Evolutionary conservation across 1,140 invertebrate genomes (phyloP).

Genomic region (Trachelipus rathkii): DNA sequence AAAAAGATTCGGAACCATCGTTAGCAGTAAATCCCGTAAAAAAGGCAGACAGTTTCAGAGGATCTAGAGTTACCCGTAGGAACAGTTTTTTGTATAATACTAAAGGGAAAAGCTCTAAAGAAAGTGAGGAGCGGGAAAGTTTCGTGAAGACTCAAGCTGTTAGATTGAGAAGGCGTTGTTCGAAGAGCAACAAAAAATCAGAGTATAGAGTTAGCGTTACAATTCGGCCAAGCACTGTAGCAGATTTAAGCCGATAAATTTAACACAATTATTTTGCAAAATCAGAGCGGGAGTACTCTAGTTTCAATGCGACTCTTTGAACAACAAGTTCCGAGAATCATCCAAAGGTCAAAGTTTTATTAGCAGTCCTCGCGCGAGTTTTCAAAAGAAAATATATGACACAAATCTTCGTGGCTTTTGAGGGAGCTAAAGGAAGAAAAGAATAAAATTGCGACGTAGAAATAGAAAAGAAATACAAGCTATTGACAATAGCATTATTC

Average conservation of each 20-base stretch:
- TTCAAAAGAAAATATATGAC: constrained; percentile 34
- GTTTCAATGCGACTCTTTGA: constrained; percentile 26
- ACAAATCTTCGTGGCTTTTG: constrained; percentile 17
- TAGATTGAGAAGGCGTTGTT: constrained; percentile 37
- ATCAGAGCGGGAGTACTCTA: constrained; percentile 31
- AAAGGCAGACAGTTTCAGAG: constrained; percentile 40
- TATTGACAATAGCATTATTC: background rate
- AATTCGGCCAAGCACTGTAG: constrained; percentile 40
- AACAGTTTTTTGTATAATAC: background rate
- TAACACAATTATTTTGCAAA: constrained; percentile 43
- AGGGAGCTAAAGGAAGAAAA: background rate
- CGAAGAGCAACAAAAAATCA: constrained; percentile 36
- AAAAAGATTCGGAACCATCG: constrained; percentile 35
- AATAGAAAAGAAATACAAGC: background rate
- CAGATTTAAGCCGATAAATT: constrained; percentile 40
- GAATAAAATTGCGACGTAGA: background rate
- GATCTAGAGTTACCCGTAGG: constrained; percentile 28
- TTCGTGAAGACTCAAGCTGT: constrained; percentile 38
- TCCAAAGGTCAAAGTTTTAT: constrained; percentile 18
- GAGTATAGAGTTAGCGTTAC: constrained; percentile 43
- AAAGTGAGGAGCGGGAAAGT: constrained; percentile 31
- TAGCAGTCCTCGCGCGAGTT: constrained; percentile 32
- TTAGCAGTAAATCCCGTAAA: constrained; percentile 37
- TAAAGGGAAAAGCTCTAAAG: background rate
- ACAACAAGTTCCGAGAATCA: constrained; percentile 30